Percentiles rank a stretch among this genome's conserved stretches.
Evolutionary conservation across 2,888 invertebrate species (phyloP).

Genomic region (Unio delphinus): DNA sequence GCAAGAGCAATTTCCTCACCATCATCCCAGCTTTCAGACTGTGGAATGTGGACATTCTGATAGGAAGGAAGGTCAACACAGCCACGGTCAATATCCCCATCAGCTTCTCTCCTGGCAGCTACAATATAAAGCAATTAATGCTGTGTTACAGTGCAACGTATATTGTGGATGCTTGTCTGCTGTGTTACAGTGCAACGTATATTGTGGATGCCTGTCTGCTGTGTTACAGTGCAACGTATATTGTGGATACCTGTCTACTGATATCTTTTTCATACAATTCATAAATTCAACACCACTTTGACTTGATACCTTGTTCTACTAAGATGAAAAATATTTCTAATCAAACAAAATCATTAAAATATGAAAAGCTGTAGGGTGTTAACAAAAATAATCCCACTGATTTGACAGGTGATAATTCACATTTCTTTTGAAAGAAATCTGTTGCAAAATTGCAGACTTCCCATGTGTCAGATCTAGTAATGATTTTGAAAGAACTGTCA

Average conservation of each 20-base stretch:
- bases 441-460: too few relatives aligned
- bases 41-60: conserved; percentile 14
- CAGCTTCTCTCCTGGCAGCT: conserved; percentile 23
- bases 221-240: too few relatives aligned
- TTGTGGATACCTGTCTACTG: too few relatives aligned
- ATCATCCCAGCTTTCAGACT: conserved; percentile 46
- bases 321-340: too few relatives aligned
- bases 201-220: too few relatives aligned
- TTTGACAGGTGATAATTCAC: neutral
- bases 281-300: neutral
- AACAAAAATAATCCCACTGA: neutral
- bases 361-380: neutral
- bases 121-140: neutral
- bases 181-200: too few relatives aligned
- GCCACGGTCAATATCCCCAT: conserved; percentile 10
- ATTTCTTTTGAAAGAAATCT: neutral
- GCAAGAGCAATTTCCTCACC: conserved; percentile 20
- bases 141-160: too few relatives aligned
- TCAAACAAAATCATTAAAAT: too few relatives aligned
- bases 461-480: too few relatives aligned
- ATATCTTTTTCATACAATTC: too few relatives aligned
- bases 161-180: too few relatives aligned
- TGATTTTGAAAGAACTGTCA: neutral
- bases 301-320: neutral
- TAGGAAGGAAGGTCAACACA: conserved; percentile 48